Evolutionary conservation across 2,113 vertebrate genomes (phyloP).

Genomic region (Marmota flaviventris): DNA sequence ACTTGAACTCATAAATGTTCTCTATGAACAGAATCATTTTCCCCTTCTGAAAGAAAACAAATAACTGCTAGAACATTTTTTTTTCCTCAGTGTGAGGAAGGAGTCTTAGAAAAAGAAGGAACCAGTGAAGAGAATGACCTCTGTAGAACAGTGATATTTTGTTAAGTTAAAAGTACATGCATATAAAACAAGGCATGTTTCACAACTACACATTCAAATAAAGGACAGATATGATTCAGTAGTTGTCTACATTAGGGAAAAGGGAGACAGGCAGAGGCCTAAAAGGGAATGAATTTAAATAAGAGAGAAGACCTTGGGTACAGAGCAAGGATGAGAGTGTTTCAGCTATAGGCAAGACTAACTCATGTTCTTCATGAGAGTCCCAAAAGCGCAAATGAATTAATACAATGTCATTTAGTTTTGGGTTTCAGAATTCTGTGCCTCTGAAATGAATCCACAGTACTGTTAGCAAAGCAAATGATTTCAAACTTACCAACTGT

Average conservation of each 20-base stretch:
- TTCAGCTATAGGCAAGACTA: conserved; percentile 22
- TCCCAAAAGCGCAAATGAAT: conserved; percentile 59
- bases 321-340: not conserved
- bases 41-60: conserved; percentile 39
- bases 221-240: conserved; percentile 35
- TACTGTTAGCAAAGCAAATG: conserved; percentile 34
- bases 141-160: not conserved
- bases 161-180: not conserved
- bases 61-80: not conserved
- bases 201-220: conserved; percentile 52
- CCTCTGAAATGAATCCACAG: conserved; percentile 16
- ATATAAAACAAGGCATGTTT: conserved; percentile 7
- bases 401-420: not conserved
- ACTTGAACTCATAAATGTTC: conserved; percentile 36
- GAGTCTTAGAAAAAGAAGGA: conserved; percentile 42
- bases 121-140: conserved; percentile 50
- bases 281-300: conserved; percentile 28
- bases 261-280: not conserved
- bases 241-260: not conserved
- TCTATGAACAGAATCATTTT: not conserved
- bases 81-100: conserved; percentile 8
- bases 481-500: conserved; percentile 53
- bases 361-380: conserved; percentile 9
- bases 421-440: conserved; percentile 48
- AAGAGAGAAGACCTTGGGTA: not conserved